Conservation (phyloP, 1,140 invertebrate species). For the Atta cephalotes region DNA sequence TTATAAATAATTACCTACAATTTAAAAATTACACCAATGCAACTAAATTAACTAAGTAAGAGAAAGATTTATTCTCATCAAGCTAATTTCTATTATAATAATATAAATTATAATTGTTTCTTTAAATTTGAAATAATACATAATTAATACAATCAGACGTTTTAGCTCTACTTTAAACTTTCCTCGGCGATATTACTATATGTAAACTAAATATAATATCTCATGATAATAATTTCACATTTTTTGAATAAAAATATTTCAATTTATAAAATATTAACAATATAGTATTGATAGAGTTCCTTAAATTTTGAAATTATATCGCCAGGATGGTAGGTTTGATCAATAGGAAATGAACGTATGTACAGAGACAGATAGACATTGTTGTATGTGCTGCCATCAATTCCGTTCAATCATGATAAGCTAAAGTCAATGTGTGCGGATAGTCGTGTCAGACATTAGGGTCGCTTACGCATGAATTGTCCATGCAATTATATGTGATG, state of each 20-base stretch:
- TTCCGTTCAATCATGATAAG: conserved; percentile 75
- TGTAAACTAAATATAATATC: too few species aligned
- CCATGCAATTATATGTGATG: conserved; percentile 67
- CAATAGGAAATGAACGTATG: conserved; percentile 33
- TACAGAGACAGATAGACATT: conserved; percentile 56
- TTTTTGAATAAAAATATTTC: background rate
- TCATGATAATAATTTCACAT: too few species aligned
- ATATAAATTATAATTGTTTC: too few species aligned
- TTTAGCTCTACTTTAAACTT: too few species aligned
- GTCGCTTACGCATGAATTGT: conserved; percentile 74
- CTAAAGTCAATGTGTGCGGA: conserved; percentile 73
- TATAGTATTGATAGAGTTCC: background rate
- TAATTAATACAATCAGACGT: too few species aligned
- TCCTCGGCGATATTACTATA: too few species aligned
- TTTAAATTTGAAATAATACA: too few species aligned
- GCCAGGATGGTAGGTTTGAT: background rate
- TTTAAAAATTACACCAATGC: too few species aligned
- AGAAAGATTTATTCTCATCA: too few species aligned
- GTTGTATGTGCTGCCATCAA: conserved; percentile 67
- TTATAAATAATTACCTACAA: too few species aligned
- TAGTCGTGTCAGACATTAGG: conserved; percentile 75
- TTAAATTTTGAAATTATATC: background rate
- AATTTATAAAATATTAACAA: background rate
- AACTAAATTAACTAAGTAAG: too few species aligned
- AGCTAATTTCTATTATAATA: too few species aligned